Conservation (phyloP, 2,797 vertebrate species). For the Catostomus latipinnis region DNA sequence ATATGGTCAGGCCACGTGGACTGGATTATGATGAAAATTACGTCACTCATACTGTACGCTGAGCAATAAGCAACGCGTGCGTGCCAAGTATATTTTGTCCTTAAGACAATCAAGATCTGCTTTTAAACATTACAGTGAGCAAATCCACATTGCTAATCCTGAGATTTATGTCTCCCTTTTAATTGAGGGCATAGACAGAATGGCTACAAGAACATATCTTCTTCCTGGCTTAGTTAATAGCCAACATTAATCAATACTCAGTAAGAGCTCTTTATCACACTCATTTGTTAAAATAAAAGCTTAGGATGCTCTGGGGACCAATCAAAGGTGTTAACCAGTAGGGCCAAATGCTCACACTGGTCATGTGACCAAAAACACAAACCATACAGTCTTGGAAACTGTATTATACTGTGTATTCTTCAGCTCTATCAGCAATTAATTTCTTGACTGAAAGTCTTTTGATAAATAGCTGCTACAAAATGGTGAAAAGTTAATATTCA, state of each 20-base stretch:
- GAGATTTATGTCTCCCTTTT: constrained; percentile 65
- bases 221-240: constrained; percentile 66
- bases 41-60: no score
- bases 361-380: constrained; percentile 55
- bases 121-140: constrained; percentile 63
- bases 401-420: constrained; percentile 22
- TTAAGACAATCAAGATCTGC: constrained; percentile 55
- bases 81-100: constrained; percentile 10
- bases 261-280: constrained; percentile 72
- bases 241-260: constrained; percentile 75
- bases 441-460: not conserved
- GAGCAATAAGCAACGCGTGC: no score
- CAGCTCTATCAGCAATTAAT: not conserved
- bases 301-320: constrained; percentile 64
- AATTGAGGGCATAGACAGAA: constrained; percentile 61
- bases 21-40: no score
- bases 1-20: no score
- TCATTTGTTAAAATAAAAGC: constrained; percentile 79
- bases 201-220: constrained; percentile 67
- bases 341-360: constrained; percentile 58
- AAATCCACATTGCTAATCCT: constrained; percentile 74
- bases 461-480: not conserved
- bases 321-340: constrained; percentile 71
- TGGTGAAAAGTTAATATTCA: not conserved
- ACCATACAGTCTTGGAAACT: not conserved